Base-by-base conservation (phyloP, 2,888 invertebrate species). In the Sphaerophoria rueppellii region DNA sequence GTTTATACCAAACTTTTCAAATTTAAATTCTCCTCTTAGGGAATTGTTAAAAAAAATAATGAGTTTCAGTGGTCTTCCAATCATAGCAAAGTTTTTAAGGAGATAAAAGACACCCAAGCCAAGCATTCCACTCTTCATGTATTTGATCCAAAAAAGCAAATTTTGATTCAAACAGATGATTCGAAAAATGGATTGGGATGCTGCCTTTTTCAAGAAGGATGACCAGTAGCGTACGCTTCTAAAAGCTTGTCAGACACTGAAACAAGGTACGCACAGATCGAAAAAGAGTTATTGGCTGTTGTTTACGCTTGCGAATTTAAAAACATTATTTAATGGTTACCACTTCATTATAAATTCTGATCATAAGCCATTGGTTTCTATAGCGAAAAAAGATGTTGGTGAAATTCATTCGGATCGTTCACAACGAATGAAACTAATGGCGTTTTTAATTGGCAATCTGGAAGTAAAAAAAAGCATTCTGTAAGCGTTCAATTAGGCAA, bases 221-320 rank as follows among this genome's bases (percentile, higher is more conserved):
- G 37, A 16, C 72, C 72, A 12, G 70, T 74, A 4, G 55, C 86
- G 1, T 89, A 87, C 82, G 87, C 87, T 46, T 89, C 88, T 7
- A 80, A 87, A 69, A 81, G 80, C 35, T 72, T 88, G 46, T 88
- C 88, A 24, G 85, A 88, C 14, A 87, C 87, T 12, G 88, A 89
- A 83, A 58, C 34, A 24, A 81, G 73, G 32, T 86, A 82, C 57
- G 83, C 82, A 6, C 48, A 76, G 32, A 86, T 87, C 6, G 87
- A 87, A 80, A 76, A 74, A 16, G 43, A 74, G 11, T 32, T 65
- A n/a, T 46, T 74, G 34, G 46, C 57, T 2, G 55, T 74, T 9
- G 24, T 54, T 7, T 54, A 54, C 7, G 54, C 54, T 4, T 54
- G 54, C 11, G 32, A 54, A 32, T 54, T 54, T 1, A 55, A 54